Base-by-base conservation (phyloP, 2,113 vertebrate genomes). In the Helogale parvula region DNA sequence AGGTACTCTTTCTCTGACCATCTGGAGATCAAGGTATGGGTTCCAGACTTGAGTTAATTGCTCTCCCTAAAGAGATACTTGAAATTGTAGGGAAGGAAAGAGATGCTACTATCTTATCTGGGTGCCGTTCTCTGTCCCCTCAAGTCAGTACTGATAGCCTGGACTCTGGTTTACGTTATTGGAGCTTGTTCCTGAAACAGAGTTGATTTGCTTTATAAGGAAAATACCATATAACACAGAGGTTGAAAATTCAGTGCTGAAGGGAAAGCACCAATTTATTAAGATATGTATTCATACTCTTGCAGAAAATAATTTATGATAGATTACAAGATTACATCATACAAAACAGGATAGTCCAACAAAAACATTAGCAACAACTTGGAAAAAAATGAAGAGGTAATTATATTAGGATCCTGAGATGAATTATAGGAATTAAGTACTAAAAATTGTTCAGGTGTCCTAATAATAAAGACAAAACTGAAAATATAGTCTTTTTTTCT, bases 381-480 rank as follows among this genome's bases (percentile, higher is more conserved):
- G 35, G 45, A 47, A 16, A 25, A 85, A 72, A 90, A 27, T n/a
- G 31, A 90, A 93, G 25, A 93, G 4, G n/a, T 60, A 84, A 72
- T 94, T 94, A 11, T 77, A 33, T 2, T 54, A 91, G 35, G 33
- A 68, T 27, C 57, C n/a, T 11, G 71, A 47, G 47, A 27, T 63
- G 35, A 94, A n/a, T 97, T 54, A 50, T 12, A 92, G 23, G 69
- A 57, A 50, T 47, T 91, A 31, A 83, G 6, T 9, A 15, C 90
- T 72, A 80, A 90, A 66, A 4, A 47, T 1, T 69, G 29, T 35
- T 50, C 13, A 95, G 74, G 52, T 41, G 8, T 94, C 74, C 68
- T 66, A 60, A n/a, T 71, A 72, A 35, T 54, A 95, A 92, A 91
- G 66, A 88, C 16, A 93, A 83, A 97, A 93, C 57, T 66, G 35